Evolutionary conservation across 2,888 invertebrate genomes (phyloP).

Genomic region (Drosophila vallismaia): DNA sequence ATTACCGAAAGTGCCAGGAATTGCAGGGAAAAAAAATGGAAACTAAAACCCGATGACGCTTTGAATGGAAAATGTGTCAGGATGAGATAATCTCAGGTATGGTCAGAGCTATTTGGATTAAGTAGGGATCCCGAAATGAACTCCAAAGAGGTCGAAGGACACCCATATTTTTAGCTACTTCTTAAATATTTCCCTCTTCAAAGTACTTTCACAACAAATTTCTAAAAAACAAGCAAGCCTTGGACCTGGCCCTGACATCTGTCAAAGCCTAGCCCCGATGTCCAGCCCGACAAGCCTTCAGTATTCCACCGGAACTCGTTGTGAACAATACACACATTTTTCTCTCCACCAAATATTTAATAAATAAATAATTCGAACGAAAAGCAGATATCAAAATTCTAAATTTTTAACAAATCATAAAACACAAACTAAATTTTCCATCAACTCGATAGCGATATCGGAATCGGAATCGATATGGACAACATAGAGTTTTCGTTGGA

Average conservation of each 20-base stretch:
- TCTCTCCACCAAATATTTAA: background rate
- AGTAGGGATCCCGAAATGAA: background rate
- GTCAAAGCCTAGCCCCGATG: background rate
- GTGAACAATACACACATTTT: background rate
- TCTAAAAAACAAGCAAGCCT: background rate
- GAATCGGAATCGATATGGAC: background rate
- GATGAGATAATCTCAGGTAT: background rate
- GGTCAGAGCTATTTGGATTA: background rate
- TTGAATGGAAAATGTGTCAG: background rate
- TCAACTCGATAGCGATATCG: too few species aligned
- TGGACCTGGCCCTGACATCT: background rate
- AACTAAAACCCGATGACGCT: too few species aligned
- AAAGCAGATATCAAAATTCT: background rate
- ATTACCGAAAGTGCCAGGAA: slow-evolving; percentile 8
- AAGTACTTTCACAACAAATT: background rate
- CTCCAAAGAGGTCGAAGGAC: too few species aligned
- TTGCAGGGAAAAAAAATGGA: background rate
- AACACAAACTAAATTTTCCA: background rate
- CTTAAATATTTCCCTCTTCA: background rate
- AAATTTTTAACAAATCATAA: background rate
- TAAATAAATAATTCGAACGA: too few species aligned
- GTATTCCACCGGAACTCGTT: background rate
- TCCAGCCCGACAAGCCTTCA: background rate
- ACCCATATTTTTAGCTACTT: too few species aligned
- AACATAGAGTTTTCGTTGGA: background rate